Evolutionary conservation across 2,113 vertebrate genomes (phyloP).

Genomic region (Misgurnus anguillicaudatus): DNA sequence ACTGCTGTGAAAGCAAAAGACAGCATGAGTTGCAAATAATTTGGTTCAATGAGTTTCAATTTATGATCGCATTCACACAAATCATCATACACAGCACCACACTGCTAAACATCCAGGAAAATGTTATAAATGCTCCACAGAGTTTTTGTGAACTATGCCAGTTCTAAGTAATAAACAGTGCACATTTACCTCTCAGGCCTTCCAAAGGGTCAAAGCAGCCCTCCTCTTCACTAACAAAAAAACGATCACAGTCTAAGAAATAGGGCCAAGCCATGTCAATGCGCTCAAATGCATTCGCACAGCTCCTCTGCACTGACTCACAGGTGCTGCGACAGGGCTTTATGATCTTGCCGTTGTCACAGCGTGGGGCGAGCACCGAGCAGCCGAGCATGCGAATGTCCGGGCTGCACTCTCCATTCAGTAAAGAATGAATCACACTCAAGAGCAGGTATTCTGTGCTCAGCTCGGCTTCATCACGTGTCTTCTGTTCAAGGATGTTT

Average conservation of each 20-base stretch:
- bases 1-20: background rate
- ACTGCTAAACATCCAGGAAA: background rate
- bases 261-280: conserved; percentile 98
- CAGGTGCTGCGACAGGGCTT: conserved; percentile 85
- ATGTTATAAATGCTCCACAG: background rate
- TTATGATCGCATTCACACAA: background rate
- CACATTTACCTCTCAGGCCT: conserved; percentile 78
- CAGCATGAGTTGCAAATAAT: background rate
- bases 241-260: conserved; percentile 89
- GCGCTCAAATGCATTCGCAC: conserved; percentile 80
- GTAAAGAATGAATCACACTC: conserved; percentile 82
- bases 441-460: conserved; percentile 88
- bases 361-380: conserved; percentile 84
- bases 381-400: conserved; percentile 90
- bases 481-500: conserved; percentile 81
- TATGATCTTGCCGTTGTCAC: conserved; percentile 69
- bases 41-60: background rate
- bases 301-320: conserved; percentile 75
- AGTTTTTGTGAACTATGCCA: background rate
- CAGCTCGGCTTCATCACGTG: conserved; percentile 76
- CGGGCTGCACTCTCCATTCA: conserved; percentile 86
- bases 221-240: conserved; percentile 82
- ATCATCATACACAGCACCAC: background rate
- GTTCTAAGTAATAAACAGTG: background rate
- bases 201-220: conserved; percentile 88